phyloP scores from a whole-genome alignment of 2,888 invertebrate genomes.

The Tinea pellionella region DNA sequence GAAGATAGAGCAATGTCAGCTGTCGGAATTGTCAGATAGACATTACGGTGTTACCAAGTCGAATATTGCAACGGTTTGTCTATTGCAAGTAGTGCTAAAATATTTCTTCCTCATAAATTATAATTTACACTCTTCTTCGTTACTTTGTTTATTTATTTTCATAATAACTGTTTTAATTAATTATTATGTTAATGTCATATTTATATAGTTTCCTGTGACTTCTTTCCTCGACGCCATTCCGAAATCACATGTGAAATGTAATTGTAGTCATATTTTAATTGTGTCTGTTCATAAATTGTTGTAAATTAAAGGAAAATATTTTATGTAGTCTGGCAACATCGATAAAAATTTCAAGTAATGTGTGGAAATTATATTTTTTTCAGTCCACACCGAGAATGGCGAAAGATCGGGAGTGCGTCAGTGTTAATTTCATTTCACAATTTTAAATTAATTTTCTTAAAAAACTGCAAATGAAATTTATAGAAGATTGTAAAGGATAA shows the following conservation, averaged over 20 bases:
- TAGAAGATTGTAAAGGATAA: neutral
- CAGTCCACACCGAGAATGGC: conserved; percentile 41
- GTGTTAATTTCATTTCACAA: conserved; percentile 29
- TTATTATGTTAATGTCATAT: too few relatives aligned
- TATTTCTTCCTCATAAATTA: too few relatives aligned
- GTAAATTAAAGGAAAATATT: too few relatives aligned
- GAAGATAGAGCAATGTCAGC: conserved; percentile 1
- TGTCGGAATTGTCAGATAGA: neutral
- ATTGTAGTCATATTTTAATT: too few relatives aligned
- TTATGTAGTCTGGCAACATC: neutral
- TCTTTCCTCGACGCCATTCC: too few relatives aligned
- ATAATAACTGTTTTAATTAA: too few relatives aligned
- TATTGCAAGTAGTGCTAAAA: too few relatives aligned
- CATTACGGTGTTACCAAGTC: neutral
- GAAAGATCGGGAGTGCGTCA: conserved; percentile 33
- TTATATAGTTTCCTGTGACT: too few relatives aligned
- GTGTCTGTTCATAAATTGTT: too few relatives aligned
- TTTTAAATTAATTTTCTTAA: conserved; percentile 21
- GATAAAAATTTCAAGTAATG: neutral
- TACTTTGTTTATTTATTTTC: too few relatives aligned
- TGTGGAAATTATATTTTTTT: conserved; percentile 14
- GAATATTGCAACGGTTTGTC: neutral
- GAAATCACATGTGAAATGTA: too few relatives aligned
- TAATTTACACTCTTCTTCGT: too few relatives aligned
- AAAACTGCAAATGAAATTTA: neutral